phyloP scores from a whole-genome alignment of 1,140 invertebrate species.

The Tenebrio molitor region DNA sequence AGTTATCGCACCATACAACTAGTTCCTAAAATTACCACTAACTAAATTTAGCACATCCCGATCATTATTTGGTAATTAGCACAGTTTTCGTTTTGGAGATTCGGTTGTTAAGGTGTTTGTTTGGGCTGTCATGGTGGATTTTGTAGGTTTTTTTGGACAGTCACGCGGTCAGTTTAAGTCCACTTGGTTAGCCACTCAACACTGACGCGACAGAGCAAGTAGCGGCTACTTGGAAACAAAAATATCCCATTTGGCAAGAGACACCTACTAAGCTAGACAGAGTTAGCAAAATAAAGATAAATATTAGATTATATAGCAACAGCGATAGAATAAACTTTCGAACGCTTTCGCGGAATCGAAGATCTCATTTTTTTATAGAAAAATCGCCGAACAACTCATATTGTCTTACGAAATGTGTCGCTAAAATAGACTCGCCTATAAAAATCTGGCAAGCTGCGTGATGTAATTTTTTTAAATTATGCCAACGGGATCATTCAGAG shows the following conservation, averaged over 20 bases:
- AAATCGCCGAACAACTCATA: neutral
- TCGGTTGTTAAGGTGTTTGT: constrained; percentile 20
- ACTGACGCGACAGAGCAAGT: constrained; percentile 54
- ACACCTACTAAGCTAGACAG: constrained; percentile 61
- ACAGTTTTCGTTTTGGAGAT: constrained; percentile 1
- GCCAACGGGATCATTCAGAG: constrained; percentile 3
- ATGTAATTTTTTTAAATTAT: constrained; percentile 27
- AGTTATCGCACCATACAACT: constrained; percentile 8
- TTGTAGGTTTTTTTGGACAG: constrained; percentile 47
- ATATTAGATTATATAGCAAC: constrained; percentile 51
- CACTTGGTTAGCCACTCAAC: constrained; percentile 59
- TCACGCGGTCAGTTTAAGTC: constrained; percentile 50
- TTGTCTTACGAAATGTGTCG: constrained; percentile 7
- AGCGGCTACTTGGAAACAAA: constrained; percentile 63
- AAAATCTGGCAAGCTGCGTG: neutral
- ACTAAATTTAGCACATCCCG: constrained; percentile 35
- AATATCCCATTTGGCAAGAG: constrained; percentile 66
- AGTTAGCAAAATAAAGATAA: constrained; percentile 60
- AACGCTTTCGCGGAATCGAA: constrained; percentile 21
- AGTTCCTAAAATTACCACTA: neutral
- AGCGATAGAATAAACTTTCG: constrained; percentile 39
- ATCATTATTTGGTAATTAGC: constrained; percentile 13
- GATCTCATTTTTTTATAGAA: neutral
- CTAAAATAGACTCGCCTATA: constrained; percentile 2
- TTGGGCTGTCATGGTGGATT: constrained; percentile 28